Evolutionary conservation across 2,113 vertebrate species (phyloP).

Genomic region (Halichoerus grypus): DNA sequence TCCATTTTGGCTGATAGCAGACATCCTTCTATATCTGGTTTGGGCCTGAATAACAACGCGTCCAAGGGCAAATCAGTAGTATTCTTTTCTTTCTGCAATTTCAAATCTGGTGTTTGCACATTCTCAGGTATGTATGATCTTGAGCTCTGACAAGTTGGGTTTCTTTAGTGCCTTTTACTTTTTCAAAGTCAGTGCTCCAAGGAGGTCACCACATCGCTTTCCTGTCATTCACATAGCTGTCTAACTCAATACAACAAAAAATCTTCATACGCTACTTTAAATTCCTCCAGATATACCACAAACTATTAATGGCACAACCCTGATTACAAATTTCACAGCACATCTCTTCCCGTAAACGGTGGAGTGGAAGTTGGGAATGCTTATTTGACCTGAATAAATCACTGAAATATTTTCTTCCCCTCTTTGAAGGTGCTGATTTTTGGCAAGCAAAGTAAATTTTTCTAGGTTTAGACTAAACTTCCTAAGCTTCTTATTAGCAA

Average conservation of each 20-base stretch:
- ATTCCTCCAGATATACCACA: background rate
- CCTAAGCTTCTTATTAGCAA: background rate
- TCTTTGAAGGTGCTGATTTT: constrained; percentile 23
- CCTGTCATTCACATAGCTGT: background rate
- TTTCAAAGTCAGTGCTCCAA: background rate
- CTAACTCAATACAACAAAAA: background rate
- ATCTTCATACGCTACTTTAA: background rate
- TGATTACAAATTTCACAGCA: background rate
- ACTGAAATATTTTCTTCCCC: background rate
- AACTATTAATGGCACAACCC: background rate
- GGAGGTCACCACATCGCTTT: background rate
- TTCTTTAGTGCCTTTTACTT: constrained; percentile 24
- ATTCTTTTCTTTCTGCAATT: background rate
- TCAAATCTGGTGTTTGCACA: background rate
- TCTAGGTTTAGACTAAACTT: constrained; percentile 24
- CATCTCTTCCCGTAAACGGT: background rate
- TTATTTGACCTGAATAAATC: constrained; percentile 31
- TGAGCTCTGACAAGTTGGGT: background rate
- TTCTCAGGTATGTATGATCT: background rate
- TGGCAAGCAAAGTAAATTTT: background rate
- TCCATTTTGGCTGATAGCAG: background rate
- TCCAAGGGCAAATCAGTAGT: background rate
- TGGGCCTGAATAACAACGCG: background rate
- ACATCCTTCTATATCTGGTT: background rate
- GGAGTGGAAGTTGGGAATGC: constrained; percentile 10